Evolutionary conservation across 2,797 vertebrate species (phyloP).

Genomic region (Coregonus suidteri): DNA sequence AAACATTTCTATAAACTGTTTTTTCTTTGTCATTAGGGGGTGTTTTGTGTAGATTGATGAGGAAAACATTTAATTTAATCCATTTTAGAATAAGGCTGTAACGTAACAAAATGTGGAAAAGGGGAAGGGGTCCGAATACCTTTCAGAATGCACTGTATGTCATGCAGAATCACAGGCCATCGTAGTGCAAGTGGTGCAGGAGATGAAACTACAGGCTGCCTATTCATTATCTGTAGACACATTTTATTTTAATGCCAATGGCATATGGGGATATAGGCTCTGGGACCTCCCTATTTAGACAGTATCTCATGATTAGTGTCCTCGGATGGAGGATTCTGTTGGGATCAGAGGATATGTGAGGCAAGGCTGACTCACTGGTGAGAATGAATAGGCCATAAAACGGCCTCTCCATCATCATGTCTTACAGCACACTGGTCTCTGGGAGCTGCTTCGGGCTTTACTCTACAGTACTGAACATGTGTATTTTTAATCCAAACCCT

Average conservation of each 20-base stretch:
- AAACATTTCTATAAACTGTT: too few species aligned
- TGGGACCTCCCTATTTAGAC: constrained; percentile 46
- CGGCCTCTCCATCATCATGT: constrained; percentile 30
- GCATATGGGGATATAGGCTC: constrained; percentile 42
- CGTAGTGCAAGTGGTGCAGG: constrained; percentile 36
- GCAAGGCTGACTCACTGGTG: constrained; percentile 52
- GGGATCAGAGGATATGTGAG: constrained; percentile 35
- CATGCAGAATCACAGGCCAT: constrained; percentile 34
- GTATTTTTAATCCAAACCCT: constrained; percentile 16
- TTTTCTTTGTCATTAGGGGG: too few species aligned
- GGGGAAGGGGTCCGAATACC: not conserved
- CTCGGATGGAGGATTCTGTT: constrained; percentile 43
- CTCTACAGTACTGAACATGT: not conserved
- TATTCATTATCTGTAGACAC: constrained; percentile 62
- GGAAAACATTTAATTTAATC: too few species aligned
- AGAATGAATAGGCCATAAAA: constrained; percentile 44
- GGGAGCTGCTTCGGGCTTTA: not conserved
- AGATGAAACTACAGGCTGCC: constrained; percentile 53
- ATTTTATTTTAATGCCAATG: constrained; percentile 38
- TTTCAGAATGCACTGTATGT: constrained; percentile 34
- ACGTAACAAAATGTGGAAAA: too few species aligned
- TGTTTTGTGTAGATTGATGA: too few species aligned
- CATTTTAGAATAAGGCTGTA: too few species aligned
- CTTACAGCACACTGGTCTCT: not conserved
- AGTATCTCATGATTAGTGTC: constrained; percentile 52